These are phyloP conservation scores for Oxyura jamaicensis DNA, from an alignment of 2,113 vertebrate species.

Conservation along the genomic window DNA sequence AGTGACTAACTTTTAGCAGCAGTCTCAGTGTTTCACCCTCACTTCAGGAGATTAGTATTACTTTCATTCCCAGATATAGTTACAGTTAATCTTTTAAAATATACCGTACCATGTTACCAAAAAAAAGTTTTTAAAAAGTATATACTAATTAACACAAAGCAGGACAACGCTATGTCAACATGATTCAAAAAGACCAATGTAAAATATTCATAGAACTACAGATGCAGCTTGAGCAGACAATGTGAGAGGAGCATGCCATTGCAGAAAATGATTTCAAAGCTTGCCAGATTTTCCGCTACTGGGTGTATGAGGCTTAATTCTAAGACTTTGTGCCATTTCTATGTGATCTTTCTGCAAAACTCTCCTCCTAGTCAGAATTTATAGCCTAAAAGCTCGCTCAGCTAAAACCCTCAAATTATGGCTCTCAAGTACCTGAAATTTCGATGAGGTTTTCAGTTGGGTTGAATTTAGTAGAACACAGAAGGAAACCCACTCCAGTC, in stretches of 20 bases:
- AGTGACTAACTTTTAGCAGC: not conserved
- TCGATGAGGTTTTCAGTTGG: not conserved
- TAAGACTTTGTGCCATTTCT: not conserved
- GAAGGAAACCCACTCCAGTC: not conserved
- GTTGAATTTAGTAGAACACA: not conserved
- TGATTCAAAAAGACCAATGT: not conserved
- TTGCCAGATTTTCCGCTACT: not conserved
- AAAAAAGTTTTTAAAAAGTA: not conserved
- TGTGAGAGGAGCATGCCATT: not conserved
- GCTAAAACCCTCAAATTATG: not conserved
- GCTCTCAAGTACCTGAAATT: not conserved
- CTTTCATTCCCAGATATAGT: not conserved
- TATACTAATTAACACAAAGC: not conserved
- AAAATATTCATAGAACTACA: not conserved
- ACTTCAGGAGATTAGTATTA: not conserved
- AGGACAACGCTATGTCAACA: not conserved
- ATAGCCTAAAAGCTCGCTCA: not conserved
- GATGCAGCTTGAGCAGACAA: not conserved
- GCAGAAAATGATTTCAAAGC: not conserved
- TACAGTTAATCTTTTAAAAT: not conserved
- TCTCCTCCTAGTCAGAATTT: not conserved
- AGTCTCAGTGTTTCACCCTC: not conserved
- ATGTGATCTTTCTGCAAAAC: not conserved
- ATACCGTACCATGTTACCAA: too few relatives aligned
- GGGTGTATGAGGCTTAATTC: not conserved